Percentiles rank a stretch among this genome's conserved stretches.
phyloP scores from a whole-genome alignment of 2,113 vertebrate genomes.

The Galbula dea region DNA sequence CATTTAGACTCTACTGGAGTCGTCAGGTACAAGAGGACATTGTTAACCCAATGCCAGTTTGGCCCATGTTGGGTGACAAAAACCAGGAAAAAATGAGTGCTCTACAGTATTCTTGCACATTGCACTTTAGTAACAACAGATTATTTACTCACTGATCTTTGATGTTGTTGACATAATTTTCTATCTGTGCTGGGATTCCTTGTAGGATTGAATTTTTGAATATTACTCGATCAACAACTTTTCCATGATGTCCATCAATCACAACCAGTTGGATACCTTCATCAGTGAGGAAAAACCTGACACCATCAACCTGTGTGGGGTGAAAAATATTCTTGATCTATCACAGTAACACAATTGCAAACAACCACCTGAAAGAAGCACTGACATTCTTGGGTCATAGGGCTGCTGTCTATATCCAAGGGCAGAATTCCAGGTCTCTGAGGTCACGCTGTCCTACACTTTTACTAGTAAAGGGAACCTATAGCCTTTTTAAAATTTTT shows the following conservation, averaged over 20 bases:
- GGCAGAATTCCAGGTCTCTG: not conserved
- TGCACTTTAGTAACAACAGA: not conserved
- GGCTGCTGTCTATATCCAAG: not conserved
- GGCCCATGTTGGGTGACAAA: not conserved
- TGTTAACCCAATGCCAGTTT: not conserved
- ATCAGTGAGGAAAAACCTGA: conserved; percentile 79
- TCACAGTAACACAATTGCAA: not conserved
- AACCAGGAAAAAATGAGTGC: not conserved
- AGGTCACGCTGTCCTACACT: not conserved
- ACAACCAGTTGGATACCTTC: conserved; percentile 89
- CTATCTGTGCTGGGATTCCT: conserved; percentile 88
- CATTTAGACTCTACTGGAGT: not conserved
- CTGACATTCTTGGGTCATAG: fast-evolving
- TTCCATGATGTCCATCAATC: conserved; percentile 82
- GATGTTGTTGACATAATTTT: conserved; percentile 82
- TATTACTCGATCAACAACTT: conserved; percentile 75
- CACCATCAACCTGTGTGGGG: conserved; percentile 81
- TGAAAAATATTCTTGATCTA: not conserved
- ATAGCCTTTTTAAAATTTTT: not conserved
- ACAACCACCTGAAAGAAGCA: not conserved
- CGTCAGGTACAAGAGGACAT: not conserved
- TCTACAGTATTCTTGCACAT: not conserved
- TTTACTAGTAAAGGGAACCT: not conserved
- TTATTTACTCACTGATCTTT: conserved; percentile 81
- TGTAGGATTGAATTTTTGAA: conserved; percentile 86